Conservation (phyloP, 2,113 vertebrate genomes). For the Cromileptes altivelis region DNA sequence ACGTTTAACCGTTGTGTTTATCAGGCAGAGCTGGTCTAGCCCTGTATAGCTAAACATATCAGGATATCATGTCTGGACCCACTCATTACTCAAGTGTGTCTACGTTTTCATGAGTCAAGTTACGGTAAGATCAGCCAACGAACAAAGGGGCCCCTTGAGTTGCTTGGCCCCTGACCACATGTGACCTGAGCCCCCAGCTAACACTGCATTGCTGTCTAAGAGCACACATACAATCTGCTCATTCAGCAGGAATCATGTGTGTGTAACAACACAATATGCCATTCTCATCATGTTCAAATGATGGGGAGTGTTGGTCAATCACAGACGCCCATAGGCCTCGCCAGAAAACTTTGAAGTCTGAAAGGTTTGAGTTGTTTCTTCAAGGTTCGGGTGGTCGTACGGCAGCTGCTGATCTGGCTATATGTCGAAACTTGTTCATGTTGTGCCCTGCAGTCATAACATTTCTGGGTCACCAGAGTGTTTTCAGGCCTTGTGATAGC, state of each 20-base stretch:
- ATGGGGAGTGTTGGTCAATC: conserved; percentile 20
- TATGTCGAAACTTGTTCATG: conserved; percentile 2
- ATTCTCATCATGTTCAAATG: conserved; percentile 10
- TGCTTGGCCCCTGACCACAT: background rate
- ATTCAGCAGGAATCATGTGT: conserved; percentile 38
- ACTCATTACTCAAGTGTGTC: background rate
- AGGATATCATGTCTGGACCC: background rate
- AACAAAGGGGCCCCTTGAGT: conserved; percentile 55
- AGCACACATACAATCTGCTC: background rate
- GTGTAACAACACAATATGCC: conserved; percentile 21
- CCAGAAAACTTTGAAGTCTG: conserved; percentile 6
- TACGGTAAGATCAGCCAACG: background rate
- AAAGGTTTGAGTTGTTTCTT: conserved; percentile 43
- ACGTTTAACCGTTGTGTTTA: background rate
- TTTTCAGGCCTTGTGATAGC: conserved; percentile 18
- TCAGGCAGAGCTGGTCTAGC: background rate
- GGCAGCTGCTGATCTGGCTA: conserved; percentile 35
- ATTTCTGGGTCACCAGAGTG: background rate
- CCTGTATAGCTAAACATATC: background rate
- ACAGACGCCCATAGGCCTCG: background rate
- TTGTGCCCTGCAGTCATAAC: background rate
- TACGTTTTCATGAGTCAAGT: background rate
- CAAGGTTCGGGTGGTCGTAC: background rate
- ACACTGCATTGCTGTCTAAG: conserved; percentile 8
- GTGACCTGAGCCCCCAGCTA: conserved; percentile 26